phyloP scores from a whole-genome alignment of 1,140 invertebrate species.

The Trichomalopsis sarcophagae region DNA sequence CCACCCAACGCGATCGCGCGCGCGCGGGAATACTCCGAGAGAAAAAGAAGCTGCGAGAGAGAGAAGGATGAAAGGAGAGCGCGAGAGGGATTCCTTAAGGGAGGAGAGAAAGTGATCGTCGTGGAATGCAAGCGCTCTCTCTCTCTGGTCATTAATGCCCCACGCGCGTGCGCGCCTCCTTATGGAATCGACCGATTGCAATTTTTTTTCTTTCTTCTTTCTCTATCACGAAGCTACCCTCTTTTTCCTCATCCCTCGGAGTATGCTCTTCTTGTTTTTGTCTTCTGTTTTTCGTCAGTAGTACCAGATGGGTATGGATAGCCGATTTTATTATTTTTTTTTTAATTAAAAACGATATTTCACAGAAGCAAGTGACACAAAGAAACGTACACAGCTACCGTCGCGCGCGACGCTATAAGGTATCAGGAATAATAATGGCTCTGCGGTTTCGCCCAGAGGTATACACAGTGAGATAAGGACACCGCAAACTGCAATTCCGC shows the following conservation, averaged over 20 bases:
- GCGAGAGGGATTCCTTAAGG: slow-evolving; percentile 53
- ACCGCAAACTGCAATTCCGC: background rate
- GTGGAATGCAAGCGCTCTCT: slow-evolving; percentile 62
- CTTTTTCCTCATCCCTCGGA: slow-evolving; percentile 9
- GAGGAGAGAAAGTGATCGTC: slow-evolving; percentile 46
- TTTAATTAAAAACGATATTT: background rate
- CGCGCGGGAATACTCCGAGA: slow-evolving; percentile 55
- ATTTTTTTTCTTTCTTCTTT: background rate
- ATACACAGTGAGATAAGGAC: background rate
- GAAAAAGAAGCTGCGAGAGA: slow-evolving; percentile 52
- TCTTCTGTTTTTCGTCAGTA: too few species aligned
- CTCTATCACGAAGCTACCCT: slow-evolving; percentile 54
- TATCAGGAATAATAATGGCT: background rate
- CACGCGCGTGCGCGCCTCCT: slow-evolving; percentile 54
- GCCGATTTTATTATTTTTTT: too few species aligned
- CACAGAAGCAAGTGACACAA: background rate
- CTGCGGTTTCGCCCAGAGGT: background rate
- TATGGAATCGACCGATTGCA: slow-evolving; percentile 67
- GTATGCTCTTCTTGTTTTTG: background rate
- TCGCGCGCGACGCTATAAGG: background rate
- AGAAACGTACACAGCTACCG: background rate
- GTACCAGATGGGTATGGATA: too few species aligned
- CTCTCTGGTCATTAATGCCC: slow-evolving; percentile 70
- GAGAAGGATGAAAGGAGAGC: slow-evolving; percentile 57
- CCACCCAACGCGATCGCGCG: slow-evolving; percentile 74